Percentiles rank a stretch among this genome's conserved stretches.
Evolutionary conservation across 2,113 vertebrate species (phyloP).

Genomic region (Neotoma lepida): DNA sequence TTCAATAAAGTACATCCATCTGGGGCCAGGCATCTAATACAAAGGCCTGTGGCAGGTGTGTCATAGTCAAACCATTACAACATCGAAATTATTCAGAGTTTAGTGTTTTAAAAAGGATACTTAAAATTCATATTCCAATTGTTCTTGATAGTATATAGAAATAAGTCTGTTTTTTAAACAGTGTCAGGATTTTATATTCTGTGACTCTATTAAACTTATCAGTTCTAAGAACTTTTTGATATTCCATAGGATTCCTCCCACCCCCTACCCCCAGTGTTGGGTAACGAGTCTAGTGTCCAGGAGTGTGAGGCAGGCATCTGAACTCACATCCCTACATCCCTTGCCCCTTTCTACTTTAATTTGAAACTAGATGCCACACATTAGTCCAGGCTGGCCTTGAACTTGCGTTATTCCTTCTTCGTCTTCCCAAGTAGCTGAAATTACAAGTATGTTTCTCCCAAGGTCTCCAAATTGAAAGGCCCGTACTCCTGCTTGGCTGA

Average conservation of each 20-base stretch:
- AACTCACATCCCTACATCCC: background rate
- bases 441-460: background rate
- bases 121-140: background rate
- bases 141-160: background rate
- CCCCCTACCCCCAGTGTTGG: background rate
- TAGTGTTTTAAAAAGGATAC: background rate
- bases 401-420: background rate
- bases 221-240: background rate
- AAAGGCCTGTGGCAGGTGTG: no score
- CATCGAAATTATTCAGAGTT: background rate
- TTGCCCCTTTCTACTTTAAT: background rate
- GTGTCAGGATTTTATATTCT: background rate
- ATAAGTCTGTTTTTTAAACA: background rate
- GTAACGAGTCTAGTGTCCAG: background rate
- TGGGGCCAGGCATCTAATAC: background rate
- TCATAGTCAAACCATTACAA: background rate
- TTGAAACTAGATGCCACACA: background rate
- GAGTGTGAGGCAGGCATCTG: background rate
- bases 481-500: background rate
- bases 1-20: no score
- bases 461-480: background rate
- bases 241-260: no score
- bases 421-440: background rate
- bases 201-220: background rate
- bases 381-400: background rate